phyloP scores from a whole-genome alignment of 2,113 vertebrate species.

The Catagonus wagneri region DNA sequence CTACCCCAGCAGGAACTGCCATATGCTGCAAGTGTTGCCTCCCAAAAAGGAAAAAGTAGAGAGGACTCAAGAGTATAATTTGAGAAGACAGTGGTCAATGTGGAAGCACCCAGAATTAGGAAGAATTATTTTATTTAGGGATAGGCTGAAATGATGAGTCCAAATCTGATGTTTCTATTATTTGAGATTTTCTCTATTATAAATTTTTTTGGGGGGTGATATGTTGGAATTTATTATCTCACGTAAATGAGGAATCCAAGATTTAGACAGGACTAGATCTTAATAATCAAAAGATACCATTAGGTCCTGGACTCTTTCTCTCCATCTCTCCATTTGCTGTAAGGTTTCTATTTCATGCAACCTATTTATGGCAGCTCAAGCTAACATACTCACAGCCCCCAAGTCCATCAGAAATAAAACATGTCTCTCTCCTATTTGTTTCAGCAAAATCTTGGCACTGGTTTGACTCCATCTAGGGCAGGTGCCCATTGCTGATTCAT shows the following conservation, averaged over 20 bases:
- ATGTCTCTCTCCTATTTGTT: background rate
- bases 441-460: background rate
- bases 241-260: background rate
- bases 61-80: background rate
- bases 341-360: slow-evolving; percentile 28
- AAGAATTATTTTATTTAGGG: background rate
- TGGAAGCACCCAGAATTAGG: background rate
- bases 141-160: background rate
- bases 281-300: background rate
- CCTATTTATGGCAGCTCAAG: background rate
- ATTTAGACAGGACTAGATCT: background rate
- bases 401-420: background rate
- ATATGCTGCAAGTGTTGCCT: too few species aligned
- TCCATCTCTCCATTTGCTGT: background rate
- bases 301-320: background rate
- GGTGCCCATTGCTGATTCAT: background rate
- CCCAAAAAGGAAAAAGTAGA: background rate
- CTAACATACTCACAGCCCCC: background rate
- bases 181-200: background rate
- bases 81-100: background rate
- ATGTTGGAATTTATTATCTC: slow-evolving; percentile 20
- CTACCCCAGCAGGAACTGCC: too few species aligned
- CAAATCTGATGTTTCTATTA: background rate
- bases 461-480: background rate
- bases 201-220: background rate